A percentile compares a stretch with the other conserved stretches of the same genome.
These are phyloP conservation scores for Pyrgus malvae DNA, from an alignment of 2,888 invertebrate genomes.

Conservation along the genomic window DNA sequence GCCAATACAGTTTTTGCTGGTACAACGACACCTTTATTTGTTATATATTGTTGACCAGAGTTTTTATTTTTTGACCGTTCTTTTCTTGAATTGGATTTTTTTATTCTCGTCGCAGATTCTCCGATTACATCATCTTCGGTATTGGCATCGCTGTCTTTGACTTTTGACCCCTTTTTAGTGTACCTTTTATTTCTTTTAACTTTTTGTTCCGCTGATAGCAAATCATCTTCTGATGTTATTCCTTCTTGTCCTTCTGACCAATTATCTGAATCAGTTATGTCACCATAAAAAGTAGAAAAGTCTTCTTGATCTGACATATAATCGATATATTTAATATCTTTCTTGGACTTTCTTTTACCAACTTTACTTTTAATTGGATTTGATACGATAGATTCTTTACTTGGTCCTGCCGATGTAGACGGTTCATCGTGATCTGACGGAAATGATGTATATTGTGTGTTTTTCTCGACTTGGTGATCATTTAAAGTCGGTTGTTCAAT, in stretches of 20 bases:
- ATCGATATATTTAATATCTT: conserved; percentile 21
- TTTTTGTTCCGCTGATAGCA: conserved; percentile 10
- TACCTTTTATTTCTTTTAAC: conserved; percentile 14
- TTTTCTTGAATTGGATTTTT: conserved; percentile 5
- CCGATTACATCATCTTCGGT: conserved; percentile 17
- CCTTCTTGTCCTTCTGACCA: conserved; percentile 25
- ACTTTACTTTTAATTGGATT: conserved; percentile 22
- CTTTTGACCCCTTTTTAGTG: conserved; percentile 16
- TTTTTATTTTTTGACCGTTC: background rate
- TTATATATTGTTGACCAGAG: background rate
- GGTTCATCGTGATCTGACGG: conserved; percentile 15
- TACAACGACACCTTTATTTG: background rate
- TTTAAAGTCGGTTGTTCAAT: conserved; percentile 12
- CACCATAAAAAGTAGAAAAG: conserved; percentile 24
- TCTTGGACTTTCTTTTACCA: conserved; percentile 5
- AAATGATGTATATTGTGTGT: conserved; percentile 15
- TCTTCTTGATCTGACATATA: conserved; percentile 26
- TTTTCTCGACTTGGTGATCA: conserved; percentile 15
- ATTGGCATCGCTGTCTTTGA: conserved; percentile 18
- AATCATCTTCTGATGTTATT: conserved; percentile 16
- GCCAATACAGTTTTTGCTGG: background rate
- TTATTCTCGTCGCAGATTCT: conserved; percentile 13
- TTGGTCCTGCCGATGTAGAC: conserved; percentile 18
- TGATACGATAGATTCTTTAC: conserved; percentile 8
- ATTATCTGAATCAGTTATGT: conserved; percentile 21